phyloP scores from a whole-genome alignment of 2,797 vertebrate species.

The Danio albolineatus region DNA sequence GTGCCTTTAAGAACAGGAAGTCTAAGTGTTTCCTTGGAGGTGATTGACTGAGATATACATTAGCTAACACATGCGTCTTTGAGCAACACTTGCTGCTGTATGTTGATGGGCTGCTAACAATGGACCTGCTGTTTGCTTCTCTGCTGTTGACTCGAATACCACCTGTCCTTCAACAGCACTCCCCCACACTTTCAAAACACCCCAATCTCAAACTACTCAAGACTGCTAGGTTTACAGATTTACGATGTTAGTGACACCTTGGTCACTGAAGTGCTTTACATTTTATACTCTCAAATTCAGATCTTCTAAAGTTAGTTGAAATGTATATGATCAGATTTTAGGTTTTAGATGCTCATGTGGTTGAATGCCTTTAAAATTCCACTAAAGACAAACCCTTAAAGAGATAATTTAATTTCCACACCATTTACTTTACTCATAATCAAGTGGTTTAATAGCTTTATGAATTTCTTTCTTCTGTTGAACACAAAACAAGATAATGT shows the following conservation, averaged over 20 bases:
- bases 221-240: constrained; percentile 27
- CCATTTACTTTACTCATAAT: too few species aligned
- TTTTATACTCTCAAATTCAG: constrained; percentile 19
- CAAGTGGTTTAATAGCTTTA: too few species aligned
- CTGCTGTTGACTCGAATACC: constrained; percentile 74
- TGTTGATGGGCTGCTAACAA: constrained; percentile 72
- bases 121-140: constrained; percentile 75
- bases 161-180: constrained; percentile 78
- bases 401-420: too few species aligned
- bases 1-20: constrained; percentile 63
- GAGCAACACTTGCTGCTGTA: constrained; percentile 72
- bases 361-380: too few species aligned
- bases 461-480: too few species aligned
- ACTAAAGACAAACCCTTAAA: too few species aligned
- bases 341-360: too few species aligned
- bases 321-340: too few species aligned
- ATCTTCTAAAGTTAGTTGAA: too few species aligned
- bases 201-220: constrained; percentile 67
- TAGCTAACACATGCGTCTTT: constrained; percentile 69
- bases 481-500: too few species aligned
- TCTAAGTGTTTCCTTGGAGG: constrained; percentile 57
- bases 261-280: not conserved
- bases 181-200: constrained; percentile 51
- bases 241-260: constrained; percentile 1
- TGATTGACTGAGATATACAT: constrained; percentile 67